Base-by-base conservation (phyloP, 2,113 vertebrate species). In the Casuarius casuarius region DNA sequence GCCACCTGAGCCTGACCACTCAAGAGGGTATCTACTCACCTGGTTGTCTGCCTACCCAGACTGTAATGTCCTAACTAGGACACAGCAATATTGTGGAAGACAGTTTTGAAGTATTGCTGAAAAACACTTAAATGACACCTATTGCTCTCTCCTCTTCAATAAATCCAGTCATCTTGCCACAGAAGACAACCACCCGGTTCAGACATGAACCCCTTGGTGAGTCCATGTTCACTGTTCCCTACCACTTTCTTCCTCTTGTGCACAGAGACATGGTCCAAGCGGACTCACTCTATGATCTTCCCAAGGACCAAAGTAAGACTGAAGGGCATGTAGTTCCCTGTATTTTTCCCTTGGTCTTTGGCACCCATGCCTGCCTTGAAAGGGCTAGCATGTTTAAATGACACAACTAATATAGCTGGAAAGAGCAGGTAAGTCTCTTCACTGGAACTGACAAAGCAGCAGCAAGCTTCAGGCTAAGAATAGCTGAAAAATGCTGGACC, bases 161-260 rank as follows among this genome's bases (percentile, higher is more conserved):
- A 48, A 48, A 48, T 48, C 18, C 46, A 48, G 46, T 48, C 18
- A 48, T 18, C 19, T 9, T 19, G 18, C 46, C 46, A 48, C 46
- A 48, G 46, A 48, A 48, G 18, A 48, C 46, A 48, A 48, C 46
- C 18, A 48, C 17, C 18, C 46, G 3, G 20, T 26, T 79, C 29
- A 56, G 18, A 19, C 46, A 48, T 19, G 46, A 46, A 46, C 16
- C 4, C n/a, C 23, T 79, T 19, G 14, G 28, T 48, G 38, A 79
- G 62, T 6, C 2, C 17, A 49, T 1, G 1, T 1, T 67, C 20
- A 18, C 51, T 54, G 8, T 16, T 70, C 10, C 6, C 5, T 3
- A 35, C 44, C 10, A 58, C 7, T n/a, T 19, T 7, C 2, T 73
- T 58, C 38, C 7, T 63, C 16, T 8, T 0, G 0, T 31, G 29